Percentiles rank a stretch among this genome's conserved stretches.
These are phyloP conservation scores for Tragopan temminckii DNA, from an alignment of 2,797 vertebrate species.

Conservation along the genomic window DNA sequence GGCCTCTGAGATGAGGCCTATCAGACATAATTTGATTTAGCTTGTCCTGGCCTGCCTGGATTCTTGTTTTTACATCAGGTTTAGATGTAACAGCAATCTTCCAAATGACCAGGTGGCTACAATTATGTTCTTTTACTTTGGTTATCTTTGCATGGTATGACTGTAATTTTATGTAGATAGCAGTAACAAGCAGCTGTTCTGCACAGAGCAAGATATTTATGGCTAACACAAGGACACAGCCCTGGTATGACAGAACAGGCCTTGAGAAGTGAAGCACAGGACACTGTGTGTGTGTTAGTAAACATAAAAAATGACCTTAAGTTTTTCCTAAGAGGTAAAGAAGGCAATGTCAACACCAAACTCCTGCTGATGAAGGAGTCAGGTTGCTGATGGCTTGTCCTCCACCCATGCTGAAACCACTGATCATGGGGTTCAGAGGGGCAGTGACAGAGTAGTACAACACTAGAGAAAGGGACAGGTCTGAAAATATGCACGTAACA, in stretches of 20 bases:
- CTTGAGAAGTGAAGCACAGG: not conserved
- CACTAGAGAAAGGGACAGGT: not conserved
- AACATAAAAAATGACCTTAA: not conserved
- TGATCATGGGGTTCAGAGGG: not conserved
- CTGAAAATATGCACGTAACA: not conserved
- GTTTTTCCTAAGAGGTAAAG: not conserved
- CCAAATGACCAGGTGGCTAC: not conserved
- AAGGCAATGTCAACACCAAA: not conserved
- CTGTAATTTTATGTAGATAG: not conserved
- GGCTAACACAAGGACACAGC: not conserved
- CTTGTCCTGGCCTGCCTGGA: not conserved
- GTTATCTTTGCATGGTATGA: not conserved
- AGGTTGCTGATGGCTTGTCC: not conserved
- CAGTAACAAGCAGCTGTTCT: not conserved
- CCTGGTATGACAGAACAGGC: not conserved
- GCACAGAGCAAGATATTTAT: not conserved
- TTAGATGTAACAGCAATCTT: not conserved
- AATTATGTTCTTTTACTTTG: not conserved
- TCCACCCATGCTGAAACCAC: not conserved
- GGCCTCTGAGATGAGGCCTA: not conserved
- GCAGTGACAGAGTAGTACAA: not conserved
- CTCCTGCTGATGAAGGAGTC: not conserved
- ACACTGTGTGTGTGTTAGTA: not conserved
- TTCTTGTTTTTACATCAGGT: not conserved
- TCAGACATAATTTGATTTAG: not conserved